Evolutionary conservation across 2,113 vertebrate genomes (phyloP), one percentile per base, ranked within the genome.

Genomic region (Amphilophus citrinellus): DNA sequence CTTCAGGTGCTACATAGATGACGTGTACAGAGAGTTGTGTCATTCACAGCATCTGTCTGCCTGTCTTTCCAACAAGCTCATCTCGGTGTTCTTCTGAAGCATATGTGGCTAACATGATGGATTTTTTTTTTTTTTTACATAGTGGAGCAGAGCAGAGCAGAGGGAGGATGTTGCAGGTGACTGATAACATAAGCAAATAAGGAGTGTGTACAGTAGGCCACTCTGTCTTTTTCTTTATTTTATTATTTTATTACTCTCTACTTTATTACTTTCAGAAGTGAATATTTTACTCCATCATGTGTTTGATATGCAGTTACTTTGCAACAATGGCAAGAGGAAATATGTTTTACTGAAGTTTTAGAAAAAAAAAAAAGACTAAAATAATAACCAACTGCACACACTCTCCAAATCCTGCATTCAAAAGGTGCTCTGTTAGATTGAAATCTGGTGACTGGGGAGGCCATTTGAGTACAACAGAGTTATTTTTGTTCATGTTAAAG

Each of bases 11-110:
- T 56, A 24, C 37, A 17, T 37, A 32, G 66, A 63, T 87, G 61
- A 77, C 18, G 20, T 62, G 47, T 37, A 6, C 44, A 80, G 24
- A 61, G 78, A 15, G 78, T 27, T 85, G 71, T 78, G 71, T 87
- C 78, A 81, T 47, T 84, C 79, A 68, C 27, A 71, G 82, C 90
- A 90, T 88, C 82, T 89, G 81, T 65, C n/a, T 18, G 39, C 22
- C 5, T 10, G 39, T 53, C 30, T 62, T 81, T 78, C 63, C 80
- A 81, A 77, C 44, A 53, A 37, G 35, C 15, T 84, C 20, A 71
- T 84, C 22, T 87, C 32, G 6, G 63, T 53, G 44, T 37, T 59
- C 3, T 53, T 58, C 61, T 87, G 66, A 9, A 50, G 66, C 24
- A 61, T 53, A 80, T 76, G 57, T 20, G 58, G n/a, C 60, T 87